phyloP scores from a whole-genome alignment of 1,140 invertebrate genomes.

The Cepaea nemoralis region DNA sequence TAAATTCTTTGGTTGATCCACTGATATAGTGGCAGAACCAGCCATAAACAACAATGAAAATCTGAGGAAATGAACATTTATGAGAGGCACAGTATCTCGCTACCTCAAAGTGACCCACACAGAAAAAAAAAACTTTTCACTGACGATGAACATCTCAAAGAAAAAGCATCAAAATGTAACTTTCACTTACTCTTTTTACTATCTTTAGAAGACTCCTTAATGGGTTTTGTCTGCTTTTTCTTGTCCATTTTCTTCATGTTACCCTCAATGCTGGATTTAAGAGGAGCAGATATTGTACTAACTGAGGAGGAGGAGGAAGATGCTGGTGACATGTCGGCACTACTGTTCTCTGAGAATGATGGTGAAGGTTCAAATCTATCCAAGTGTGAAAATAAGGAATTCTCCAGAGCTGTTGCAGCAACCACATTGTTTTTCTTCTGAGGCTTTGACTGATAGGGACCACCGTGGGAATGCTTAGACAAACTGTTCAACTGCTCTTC shows the following conservation, averaged over 20 bases:
- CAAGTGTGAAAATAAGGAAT: slow-evolving; percentile 12
- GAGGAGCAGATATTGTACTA: neutral
- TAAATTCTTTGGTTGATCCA: too few species aligned
- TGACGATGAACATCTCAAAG: too few species aligned
- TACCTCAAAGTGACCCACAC: too few species aligned
- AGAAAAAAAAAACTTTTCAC: too few species aligned
- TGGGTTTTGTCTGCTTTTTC: slow-evolving; percentile 45
- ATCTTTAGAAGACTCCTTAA: slow-evolving; percentile 43
- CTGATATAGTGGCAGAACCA: too few species aligned
- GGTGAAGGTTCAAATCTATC: slow-evolving; percentile 22
- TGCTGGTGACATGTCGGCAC: slow-evolving; percentile 28
- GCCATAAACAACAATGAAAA: too few species aligned
- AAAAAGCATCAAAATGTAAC: too few species aligned
- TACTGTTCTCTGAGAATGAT: slow-evolving; percentile 38
- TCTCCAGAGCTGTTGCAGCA: neutral
- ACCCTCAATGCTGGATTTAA: neutral
- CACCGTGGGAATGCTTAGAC: slow-evolving; percentile 39
- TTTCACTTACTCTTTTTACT: slow-evolving; percentile 41
- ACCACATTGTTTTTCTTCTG: neutral
- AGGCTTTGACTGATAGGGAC: slow-evolving; percentile 32
- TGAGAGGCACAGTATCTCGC: too few species aligned
- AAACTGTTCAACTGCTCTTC: slow-evolving; percentile 27
- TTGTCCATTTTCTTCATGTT: slow-evolving; percentile 25
- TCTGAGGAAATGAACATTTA: too few species aligned
- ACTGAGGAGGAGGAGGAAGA: slow-evolving; percentile 26